A percentile compares a stretch with the other conserved stretches of the same genome.
These are phyloP conservation scores for Chelon labrosus DNA, from an alignment of 2,797 vertebrate species.

Conservation along the genomic window DNA sequence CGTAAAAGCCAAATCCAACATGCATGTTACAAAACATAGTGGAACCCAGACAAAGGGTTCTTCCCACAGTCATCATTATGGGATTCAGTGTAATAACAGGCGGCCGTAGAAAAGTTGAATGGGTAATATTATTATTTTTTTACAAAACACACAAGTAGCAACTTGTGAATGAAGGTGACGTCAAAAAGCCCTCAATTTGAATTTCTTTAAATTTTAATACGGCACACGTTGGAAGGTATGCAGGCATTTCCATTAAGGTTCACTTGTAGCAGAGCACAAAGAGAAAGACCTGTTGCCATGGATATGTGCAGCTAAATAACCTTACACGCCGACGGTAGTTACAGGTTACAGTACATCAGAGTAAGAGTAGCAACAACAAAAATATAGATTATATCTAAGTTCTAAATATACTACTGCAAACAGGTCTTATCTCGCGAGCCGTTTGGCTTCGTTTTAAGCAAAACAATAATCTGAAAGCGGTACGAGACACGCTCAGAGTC, in stretches of 20 bases:
- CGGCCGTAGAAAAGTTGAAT: neutral
- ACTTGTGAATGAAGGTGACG: too few species aligned
- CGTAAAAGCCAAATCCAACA: conserved; percentile 7
- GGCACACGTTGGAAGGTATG: neutral
- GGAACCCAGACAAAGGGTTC: neutral
- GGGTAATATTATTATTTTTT: neutral
- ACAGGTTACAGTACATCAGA: too few species aligned
- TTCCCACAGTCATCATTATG: neutral
- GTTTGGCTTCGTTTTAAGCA: too few species aligned
- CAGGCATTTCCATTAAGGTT: neutral
- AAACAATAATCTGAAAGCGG: too few species aligned
- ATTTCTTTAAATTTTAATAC: too few species aligned
- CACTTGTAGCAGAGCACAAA: neutral
- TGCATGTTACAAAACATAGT: neutral
- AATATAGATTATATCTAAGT: too few species aligned
- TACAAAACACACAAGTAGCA: too few species aligned
- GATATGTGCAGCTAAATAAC: conserved; percentile 1
- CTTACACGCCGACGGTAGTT: neutral
- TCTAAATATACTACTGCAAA: too few species aligned
- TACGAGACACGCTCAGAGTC: too few species aligned
- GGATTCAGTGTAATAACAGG: too few species aligned
- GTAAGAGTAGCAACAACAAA: too few species aligned
- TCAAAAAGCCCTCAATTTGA: neutral
- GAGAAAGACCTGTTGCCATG: neutral
- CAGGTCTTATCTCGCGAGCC: too few species aligned